phyloP scores from a whole-genome alignment of 2,888 invertebrate species.

The Pedicia rivosa region DNA sequence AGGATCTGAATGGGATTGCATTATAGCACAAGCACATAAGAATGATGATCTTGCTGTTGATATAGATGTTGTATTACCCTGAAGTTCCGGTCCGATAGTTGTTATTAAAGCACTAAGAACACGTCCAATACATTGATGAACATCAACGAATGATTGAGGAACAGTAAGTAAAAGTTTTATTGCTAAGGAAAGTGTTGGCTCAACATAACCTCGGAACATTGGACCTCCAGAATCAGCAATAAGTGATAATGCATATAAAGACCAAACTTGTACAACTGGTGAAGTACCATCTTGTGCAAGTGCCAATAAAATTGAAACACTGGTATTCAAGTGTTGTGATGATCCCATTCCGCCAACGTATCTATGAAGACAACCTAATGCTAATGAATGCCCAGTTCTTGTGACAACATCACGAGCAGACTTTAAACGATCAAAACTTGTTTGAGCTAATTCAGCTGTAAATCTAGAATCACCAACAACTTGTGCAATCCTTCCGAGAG shows the following conservation, averaged over 20 bases:
- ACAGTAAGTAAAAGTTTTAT: slow-evolving; percentile 76
- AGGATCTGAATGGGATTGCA: slow-evolving; percentile 79
- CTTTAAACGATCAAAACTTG: slow-evolving; percentile 74
- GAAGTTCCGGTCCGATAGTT: slow-evolving; percentile 94
- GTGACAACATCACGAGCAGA: slow-evolving; percentile 76
- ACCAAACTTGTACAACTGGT: slow-evolving; percentile 96
- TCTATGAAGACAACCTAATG: slow-evolving; percentile 89
- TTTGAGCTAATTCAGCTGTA: slow-evolving; percentile 78
- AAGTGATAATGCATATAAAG: slow-evolving; percentile 84
- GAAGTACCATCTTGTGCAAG: slow-evolving; percentile 87
- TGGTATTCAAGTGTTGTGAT: slow-evolving; percentile 84
- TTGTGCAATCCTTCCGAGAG: slow-evolving; percentile 84
- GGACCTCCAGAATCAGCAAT: slow-evolving; percentile 98
- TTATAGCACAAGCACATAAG: slow-evolving; percentile 83
- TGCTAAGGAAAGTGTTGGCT: slow-evolving; percentile 81
- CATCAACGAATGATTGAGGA: slow-evolving; percentile 80
- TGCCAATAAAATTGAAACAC: slow-evolving; percentile 85
- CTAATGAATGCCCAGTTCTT: slow-evolving; percentile 74
- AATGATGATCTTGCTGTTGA: slow-evolving; percentile 69
- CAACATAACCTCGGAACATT: slow-evolving; percentile 96
- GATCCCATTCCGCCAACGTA: slow-evolving; percentile 94
- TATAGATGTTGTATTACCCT: slow-evolving; percentile 60
- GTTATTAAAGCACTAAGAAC: slow-evolving; percentile 90
- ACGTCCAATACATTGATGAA: slow-evolving; percentile 86
- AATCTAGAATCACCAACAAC: slow-evolving; percentile 75